Base-by-base conservation (phyloP, 1,140 invertebrate genomes). In the Drosophila nigromelanica region DNA sequence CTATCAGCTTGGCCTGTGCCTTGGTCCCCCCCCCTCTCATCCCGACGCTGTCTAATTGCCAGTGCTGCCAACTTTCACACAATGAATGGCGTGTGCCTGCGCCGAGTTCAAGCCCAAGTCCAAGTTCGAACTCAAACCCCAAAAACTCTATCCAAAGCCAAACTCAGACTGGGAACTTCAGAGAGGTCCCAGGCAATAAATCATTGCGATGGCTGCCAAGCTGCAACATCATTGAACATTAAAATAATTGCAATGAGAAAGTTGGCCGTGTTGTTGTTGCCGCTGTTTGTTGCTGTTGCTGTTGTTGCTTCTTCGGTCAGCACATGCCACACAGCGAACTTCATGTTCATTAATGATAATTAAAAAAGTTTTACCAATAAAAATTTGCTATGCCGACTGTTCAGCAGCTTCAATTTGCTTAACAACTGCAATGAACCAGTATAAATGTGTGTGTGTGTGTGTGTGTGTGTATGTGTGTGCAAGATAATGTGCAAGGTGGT, bases 221-320 rank as follows among this genome's bases (percentile, higher is more conserved):
- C 56, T 77, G 81, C 80, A 86, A 85, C 80, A 83, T 85, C 81
- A 85, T 86, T 80, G 81, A 85, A 85, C 81, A 85, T 85, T 85
- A 85, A 85, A 85, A 85, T 85, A 85, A 85, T 85, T 85, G 81
- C 81, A 81, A 73, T 76, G 75, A 81, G 62, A 76, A 85, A 86
- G 68, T 85, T 80, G 68, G 47, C 66, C 47, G 59, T 42, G 55
- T 30, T 33, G n/a, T 14, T 11, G 30, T 35, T 39, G 21, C 18
- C 18, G 18, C 3, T 8, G 42, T 48, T 56, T 52, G 60, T 6
- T 8, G 42, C 24, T 56, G 50, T 12, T 50, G 64, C 21, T 55
- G 66, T 11, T 45, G 40, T 6, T 51, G 42, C 12, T 18, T 15
- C 24, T 35, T 33, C 18, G 52, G 69, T 71, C 61, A 71, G 69